Conservation (phyloP, 2,113 vertebrate genomes). For the Bufo gargarizans region DNA sequence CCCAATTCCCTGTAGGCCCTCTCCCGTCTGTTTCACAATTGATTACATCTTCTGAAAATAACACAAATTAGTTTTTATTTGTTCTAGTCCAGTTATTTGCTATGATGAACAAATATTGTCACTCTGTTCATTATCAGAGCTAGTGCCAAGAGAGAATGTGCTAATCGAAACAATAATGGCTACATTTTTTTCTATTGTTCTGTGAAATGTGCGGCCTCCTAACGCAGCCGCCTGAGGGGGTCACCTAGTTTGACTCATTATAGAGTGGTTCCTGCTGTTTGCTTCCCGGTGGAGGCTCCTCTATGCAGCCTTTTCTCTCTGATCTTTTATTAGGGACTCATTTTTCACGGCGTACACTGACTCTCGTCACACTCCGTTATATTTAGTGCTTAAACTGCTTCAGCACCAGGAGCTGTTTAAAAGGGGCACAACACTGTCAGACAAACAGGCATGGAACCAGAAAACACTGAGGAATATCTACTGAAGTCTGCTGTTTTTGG, state of each 20-base stretch:
- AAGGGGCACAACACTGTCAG: neutral
- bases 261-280: neutral
- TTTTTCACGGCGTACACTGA: neutral
- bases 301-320: neutral
- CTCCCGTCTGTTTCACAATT: neutral
- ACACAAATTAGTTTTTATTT: conserved; percentile 17
- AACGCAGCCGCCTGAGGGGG: conserved; percentile 8
- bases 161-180: conserved; percentile 27
- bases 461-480: neutral
- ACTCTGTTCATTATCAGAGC: conserved; percentile 8
- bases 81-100: neutral
- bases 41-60: conserved; percentile 16
- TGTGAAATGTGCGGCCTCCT: conserved; percentile 8
- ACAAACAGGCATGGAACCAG: neutral
- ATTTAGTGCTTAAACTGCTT: conserved; percentile 12
- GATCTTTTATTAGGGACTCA: conserved; percentile 10
- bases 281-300: conserved; percentile 22
- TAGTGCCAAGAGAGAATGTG: neutral
- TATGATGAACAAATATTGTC: conserved; percentile 19
- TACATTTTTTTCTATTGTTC: conserved; percentile 8
- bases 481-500: neutral
- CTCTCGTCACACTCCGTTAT: conserved; percentile 24
- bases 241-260: conserved; percentile 33
- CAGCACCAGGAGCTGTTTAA: neutral
- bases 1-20: neutral